A percentile compares a stretch with the other conserved stretches of the same genome.
These are phyloP conservation scores for Belgica antarctica DNA, from an alignment of 2,888 invertebrate species.

Conservation along the genomic window DNA sequence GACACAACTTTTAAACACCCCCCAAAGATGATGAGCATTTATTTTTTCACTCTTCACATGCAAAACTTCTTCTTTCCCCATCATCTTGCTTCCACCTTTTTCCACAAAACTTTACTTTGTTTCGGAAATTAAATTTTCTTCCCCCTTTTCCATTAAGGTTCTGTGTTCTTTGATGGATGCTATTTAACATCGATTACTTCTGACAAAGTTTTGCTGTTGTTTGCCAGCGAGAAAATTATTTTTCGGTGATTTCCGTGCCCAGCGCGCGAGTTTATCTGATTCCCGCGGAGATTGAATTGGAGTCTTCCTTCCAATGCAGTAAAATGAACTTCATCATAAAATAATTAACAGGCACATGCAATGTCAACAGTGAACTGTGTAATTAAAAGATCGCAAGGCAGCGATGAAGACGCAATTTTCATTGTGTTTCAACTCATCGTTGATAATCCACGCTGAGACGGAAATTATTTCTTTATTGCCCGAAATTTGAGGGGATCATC, in stretches of 20 bases:
- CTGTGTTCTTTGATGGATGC: not conserved
- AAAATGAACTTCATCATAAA: not conserved
- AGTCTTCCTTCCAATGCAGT: not conserved
- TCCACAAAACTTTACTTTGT: not conserved
- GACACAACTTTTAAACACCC: too few relatives aligned
- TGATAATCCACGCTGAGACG: not conserved
- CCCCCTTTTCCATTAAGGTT: not conserved
- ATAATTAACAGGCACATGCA: not conserved
- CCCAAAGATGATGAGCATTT: not conserved
- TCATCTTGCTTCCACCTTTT: not conserved
- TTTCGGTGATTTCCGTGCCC: not conserved
- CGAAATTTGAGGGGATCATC: not conserved
- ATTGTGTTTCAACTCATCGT: not conserved
- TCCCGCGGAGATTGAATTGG: not conserved
- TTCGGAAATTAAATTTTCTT: not conserved
- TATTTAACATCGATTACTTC: not conserved
- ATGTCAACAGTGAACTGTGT: constrained; percentile 8
- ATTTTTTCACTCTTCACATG: too few relatives aligned
- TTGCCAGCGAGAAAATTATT: not conserved
- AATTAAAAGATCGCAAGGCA: constrained; percentile 5
- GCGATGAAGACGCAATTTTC: not conserved
- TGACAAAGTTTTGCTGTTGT: not conserved
- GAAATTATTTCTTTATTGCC: not conserved
- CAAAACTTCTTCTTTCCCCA: not conserved
- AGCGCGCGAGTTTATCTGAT: not conserved